Evolutionary conservation across 2,888 invertebrate genomes (phyloP), one percentile per base, ranked within the genome.

Genomic region (Tineola bisselliella): DNA sequence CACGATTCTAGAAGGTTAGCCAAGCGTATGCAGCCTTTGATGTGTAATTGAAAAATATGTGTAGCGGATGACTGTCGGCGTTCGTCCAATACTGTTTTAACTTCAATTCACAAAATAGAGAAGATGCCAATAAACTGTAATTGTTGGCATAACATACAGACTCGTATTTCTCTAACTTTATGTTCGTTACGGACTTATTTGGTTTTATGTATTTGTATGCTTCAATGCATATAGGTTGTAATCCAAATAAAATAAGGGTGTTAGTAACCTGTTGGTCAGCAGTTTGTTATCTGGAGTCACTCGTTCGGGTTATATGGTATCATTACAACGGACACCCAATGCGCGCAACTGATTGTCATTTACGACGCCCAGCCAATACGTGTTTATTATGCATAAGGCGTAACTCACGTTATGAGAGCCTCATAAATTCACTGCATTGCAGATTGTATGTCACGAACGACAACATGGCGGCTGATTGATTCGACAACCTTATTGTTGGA

Each of bases 401-500:
- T 58, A 58, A 33, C 58, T 58, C 58, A 58, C 33, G 58, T 58
- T 58, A 58, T 58, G 58, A 58, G 58, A 33, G 58, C 15, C 33
- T 30, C 58, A 58, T 58, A 58, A 58, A 58, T 58, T 58, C 33
- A 58, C 58, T 58, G 58, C 58, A 58, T 33, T 33, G 33, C 58
- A 58, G 58, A 58, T 58, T 58, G 58, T 31, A 33, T 33, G 56
- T 56, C 56, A 56, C 56, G 25, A 30, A 19, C 25, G 33, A 58
- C 58, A 58, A 33, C 33, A 58, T 58, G 58, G 58, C 58, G 58
- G 17, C 33, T 58, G 58, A 58, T 58, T 58, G 58, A 58, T 58
- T 58, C 33, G 58, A 58, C 58, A 33, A 58, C 58, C 58, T 58
- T 33, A 58, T 58, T 62, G 60, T 63, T 61, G 43, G 61, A 62